Percentiles rank a stretch among this genome's conserved stretches.
phyloP scores from a whole-genome alignment of 2,888 invertebrate genomes.

The Mimachlamys varia region DNA sequence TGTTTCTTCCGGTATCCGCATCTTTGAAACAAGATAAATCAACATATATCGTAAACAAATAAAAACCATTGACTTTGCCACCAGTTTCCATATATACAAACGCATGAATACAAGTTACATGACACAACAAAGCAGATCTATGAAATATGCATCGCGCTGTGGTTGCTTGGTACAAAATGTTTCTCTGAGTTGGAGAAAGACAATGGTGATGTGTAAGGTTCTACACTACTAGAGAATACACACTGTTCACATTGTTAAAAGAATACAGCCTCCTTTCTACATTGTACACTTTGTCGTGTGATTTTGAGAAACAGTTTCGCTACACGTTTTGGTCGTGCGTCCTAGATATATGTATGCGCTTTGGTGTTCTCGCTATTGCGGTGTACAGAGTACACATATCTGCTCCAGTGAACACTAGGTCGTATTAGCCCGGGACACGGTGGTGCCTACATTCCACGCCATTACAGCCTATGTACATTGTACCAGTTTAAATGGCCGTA shows the following conservation, averaged over 20 bases:
- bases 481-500: neutral
- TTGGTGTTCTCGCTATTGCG: no score
- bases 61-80: neutral
- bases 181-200: neutral
- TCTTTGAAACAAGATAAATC: conserved; percentile 52
- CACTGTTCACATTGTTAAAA: no score
- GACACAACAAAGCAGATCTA: neutral
- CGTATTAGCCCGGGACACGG: neutral
- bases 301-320: no score
- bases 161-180: no score
- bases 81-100: neutral
- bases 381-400: no score
- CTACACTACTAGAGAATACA: no score
- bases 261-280: no score
- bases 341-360: no score
- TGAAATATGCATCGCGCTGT: neutral
- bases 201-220: neutral
- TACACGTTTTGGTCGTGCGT: no score
- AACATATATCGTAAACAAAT: neutral
- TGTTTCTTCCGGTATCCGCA: conserved; percentile 66
- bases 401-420: no score
- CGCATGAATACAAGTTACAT: neutral
- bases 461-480: neutral
- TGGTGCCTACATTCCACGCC: neutral
- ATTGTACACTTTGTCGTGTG: no score